phyloP scores from a whole-genome alignment of 2,797 vertebrate species.

The Sebastes iracundus region DNA sequence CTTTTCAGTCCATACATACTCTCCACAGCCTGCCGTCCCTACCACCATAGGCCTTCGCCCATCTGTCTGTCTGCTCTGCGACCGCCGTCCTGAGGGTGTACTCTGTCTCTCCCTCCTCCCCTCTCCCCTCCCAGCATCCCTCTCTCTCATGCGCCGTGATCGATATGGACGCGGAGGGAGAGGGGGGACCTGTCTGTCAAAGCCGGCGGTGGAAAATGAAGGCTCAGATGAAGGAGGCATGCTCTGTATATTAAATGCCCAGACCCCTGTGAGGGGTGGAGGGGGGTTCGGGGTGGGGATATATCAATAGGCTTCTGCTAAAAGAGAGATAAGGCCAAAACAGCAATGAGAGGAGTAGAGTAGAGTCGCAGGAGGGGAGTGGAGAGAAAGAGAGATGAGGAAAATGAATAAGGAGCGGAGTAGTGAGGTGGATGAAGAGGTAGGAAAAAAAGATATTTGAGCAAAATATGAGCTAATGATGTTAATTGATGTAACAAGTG shows the following conservation, averaged over 20 bases:
- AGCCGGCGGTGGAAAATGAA: slow-evolving; percentile 79
- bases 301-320: slow-evolving; percentile 79
- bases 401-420: slow-evolving; percentile 26
- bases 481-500: slow-evolving; percentile 62
- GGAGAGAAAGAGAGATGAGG: slow-evolving; percentile 2
- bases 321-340: slow-evolving; percentile 75
- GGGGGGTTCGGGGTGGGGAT: slow-evolving; percentile 51
- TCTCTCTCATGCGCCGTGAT: slow-evolving; percentile 78
- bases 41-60: slow-evolving; percentile 53
- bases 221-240: slow-evolving; percentile 81
- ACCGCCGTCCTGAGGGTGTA: slow-evolving; percentile 76
- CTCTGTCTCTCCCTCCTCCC: slow-evolving; percentile 69
- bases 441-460: slow-evolving; percentile 14
- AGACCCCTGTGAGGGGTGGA: slow-evolving; percentile 67
- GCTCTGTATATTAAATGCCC: slow-evolving; percentile 84
- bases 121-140: slow-evolving; percentile 63
- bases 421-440: slow-evolving; percentile 26
- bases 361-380: slow-evolving; percentile 2
- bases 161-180: slow-evolving; percentile 83
- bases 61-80: slow-evolving; percentile 73
- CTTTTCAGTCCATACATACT: slow-evolving; percentile 62
- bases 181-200: slow-evolving; percentile 82
- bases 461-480: slow-evolving; percentile 50
- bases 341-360: slow-evolving; percentile 42
- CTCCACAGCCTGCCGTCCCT: slow-evolving; percentile 52